Conservation (phyloP, 2,113 vertebrate species). For the Hemiprocne comata region DNA sequence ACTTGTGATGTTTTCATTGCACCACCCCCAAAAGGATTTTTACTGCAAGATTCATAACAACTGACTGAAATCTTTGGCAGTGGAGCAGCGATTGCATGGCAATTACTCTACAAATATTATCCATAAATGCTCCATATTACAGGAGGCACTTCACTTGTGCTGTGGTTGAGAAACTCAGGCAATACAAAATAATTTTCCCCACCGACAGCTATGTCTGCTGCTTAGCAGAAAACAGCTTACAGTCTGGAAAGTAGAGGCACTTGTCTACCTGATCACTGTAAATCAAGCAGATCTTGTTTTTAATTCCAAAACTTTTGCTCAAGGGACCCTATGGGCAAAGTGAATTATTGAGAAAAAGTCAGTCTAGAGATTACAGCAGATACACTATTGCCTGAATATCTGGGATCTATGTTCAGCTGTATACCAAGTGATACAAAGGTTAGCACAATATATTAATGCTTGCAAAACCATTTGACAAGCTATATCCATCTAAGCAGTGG, state of each 20-base stretch:
- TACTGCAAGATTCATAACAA: constrained; percentile 24
- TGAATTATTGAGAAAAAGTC: not conserved
- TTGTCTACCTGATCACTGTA: not conserved
- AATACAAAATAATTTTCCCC: constrained; percentile 34
- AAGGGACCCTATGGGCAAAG: not conserved
- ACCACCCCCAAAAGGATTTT: not conserved
- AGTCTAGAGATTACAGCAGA: not conserved
- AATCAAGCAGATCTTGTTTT: not conserved
- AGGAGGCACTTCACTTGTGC: constrained; percentile 33
- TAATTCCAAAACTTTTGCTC: not conserved
- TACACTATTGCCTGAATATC: not conserved
- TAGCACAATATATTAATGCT: not conserved
- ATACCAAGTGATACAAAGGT: not conserved
- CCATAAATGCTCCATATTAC: constrained; percentile 50
- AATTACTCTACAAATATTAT: constrained; percentile 61
- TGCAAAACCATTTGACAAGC: not conserved
- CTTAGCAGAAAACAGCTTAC: constrained; percentile 1
- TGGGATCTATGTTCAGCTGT: not conserved
- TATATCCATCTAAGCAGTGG: not conserved
- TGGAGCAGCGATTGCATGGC: constrained; percentile 15
- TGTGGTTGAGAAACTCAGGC: constrained; percentile 18
- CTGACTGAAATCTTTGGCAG: constrained; percentile 43
- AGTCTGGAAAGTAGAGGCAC: not conserved
- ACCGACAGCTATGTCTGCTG: constrained; percentile 29
- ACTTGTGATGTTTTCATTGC: not conserved